Base-by-base conservation (phyloP, 2,797 vertebrate genomes). In the Myiotriccus ornatus region DNA sequence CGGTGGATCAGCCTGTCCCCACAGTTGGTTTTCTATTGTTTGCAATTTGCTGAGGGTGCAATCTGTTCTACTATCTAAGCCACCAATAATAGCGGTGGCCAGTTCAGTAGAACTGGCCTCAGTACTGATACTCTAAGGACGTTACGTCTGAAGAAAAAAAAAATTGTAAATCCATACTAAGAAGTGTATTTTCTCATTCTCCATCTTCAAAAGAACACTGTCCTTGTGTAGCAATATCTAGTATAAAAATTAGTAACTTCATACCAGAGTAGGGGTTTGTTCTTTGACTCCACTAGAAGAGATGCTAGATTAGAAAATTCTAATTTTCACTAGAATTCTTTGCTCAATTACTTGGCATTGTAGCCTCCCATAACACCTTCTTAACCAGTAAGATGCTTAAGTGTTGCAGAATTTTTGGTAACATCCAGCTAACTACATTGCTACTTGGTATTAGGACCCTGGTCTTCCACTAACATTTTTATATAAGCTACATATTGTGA, bases 311-410 rank as follows among this genome's bases (percentile, higher is more conserved):
- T 15, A 49, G 24, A 27, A 49, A 49, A 49, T 49, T 19, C 22
- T 43, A 4, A 69, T 52, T 43, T 80, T 46, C 34, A 52, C 34
- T 24, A 76, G 16, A 79, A 64, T 22, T 76, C 30, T 55, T 43
- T 44, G 37, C 14, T 52, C 27, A 73, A 47, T 17, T 37, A 57
- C 7, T 10, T 13, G 18, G 53, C 28, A 56, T 4, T 55, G 49
- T 21, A 68, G 35, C 25, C 8, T 63, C 76, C 35, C 27, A 39
- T 0, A 19, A 16, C 0, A 0, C 15, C 35, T 46, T 44, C 63
- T 60, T 62, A 62, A 57, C 30, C 12, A 75, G 8, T 17, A 78
- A 35, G 14, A 56, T 47, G 56, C 24, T 28, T 62, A 70, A 77
- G 1, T 37, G 41, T 23, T 69, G 47, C 39, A 74, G 78, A 75